Evolutionary conservation across 2,888 invertebrate genomes (phyloP), one percentile per base, ranked within the genome.

Genomic region (Drosophila lutescens): DNA sequence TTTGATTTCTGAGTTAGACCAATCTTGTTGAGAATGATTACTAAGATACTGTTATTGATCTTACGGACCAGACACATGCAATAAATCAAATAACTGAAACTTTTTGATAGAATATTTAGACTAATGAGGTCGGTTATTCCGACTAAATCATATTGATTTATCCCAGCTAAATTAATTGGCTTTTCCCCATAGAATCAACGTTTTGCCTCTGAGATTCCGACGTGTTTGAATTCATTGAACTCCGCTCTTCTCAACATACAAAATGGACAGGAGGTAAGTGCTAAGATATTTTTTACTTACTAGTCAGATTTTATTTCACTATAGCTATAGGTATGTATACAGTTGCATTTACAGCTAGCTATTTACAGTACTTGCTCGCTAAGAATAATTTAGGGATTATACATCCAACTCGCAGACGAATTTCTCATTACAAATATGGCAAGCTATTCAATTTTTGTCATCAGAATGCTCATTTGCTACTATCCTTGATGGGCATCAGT

Each of bases 401-500:
- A 60, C 63, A 59, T 55, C 55, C 71, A 70, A 71, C 50, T 62
- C 55, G 62, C 69, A 61, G 57, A 50, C 38, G 73, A 57, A 73
- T 80, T 73, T 86, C 71, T 80, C 81, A 67, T 79, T 86, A 84
- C 58, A 72, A 86, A 88, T 86, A 86, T 86, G 85, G 85, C 85
- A 86, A 86, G 88, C 46, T 69, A 26, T 40, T 46, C n/a, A 34
- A 53, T 59, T 53, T 17, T 20, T 46, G 57, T 61, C 61, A 41
- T 44, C 58, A 36, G 10, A 55, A 26, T 23, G 53, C 66, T 49
- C 62, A 62, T 40, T 67, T 56, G 41, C 58, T 55, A 54, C 40
- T 67, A 9, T 38, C 51, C 41, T 83, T 86, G 46, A 81, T 80
- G 30, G 91, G 92, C 85, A 88, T 90, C 67, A 92, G 73, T 70